These are phyloP conservation scores for Tachina fera DNA, from an alignment of 2,888 invertebrate species.

Conservation along the genomic window DNA sequence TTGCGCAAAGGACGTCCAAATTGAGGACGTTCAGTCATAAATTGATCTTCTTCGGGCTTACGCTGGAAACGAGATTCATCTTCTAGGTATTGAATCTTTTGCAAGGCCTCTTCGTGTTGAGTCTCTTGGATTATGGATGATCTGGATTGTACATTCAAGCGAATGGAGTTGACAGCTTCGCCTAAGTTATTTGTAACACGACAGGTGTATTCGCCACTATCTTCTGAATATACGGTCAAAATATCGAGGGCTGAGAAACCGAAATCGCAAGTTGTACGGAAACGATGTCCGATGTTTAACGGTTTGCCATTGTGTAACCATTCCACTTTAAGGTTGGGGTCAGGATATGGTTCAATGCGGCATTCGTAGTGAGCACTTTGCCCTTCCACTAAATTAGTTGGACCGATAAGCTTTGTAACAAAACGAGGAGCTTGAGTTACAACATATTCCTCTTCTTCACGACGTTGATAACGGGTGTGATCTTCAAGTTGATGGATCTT, in stretches of 20 bases:
- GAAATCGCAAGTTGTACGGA: slow-evolving; percentile 97
- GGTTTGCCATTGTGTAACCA: slow-evolving; percentile 97
- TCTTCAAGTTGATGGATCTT: slow-evolving; percentile 95
- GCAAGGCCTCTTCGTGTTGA: slow-evolving; percentile 95
- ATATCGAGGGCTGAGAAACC: slow-evolving; percentile 98
- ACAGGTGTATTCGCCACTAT: slow-evolving; percentile 96
- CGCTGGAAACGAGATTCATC: slow-evolving; percentile 91
- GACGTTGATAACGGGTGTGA: slow-evolving; percentile 89
- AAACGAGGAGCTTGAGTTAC: slow-evolving; percentile 93
- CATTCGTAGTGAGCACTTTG: slow-evolving; percentile 97
- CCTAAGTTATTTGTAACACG: slow-evolving; percentile 93
- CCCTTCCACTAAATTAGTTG: slow-evolving; percentile 92
- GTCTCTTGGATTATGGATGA: slow-evolving; percentile 94
- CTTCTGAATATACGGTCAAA: slow-evolving; percentile 95
- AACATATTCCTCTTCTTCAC: slow-evolving; percentile 91
- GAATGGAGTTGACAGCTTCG: slow-evolving; percentile 91
- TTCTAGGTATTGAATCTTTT: slow-evolving; percentile 96
- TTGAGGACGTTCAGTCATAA: slow-evolving; percentile 92
- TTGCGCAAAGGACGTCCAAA: slow-evolving; percentile 95
- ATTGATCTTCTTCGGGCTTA: slow-evolving; percentile 88
- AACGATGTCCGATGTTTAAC: slow-evolving; percentile 93
- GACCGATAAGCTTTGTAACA: slow-evolving; percentile 93
- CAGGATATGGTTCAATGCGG: slow-evolving; percentile 95
- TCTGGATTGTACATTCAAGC: slow-evolving; percentile 91
- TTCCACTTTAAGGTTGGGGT: slow-evolving; percentile 93